Base-by-base conservation (phyloP, 2,888 invertebrate species). In the Orchesellides sinensis region DNA sequence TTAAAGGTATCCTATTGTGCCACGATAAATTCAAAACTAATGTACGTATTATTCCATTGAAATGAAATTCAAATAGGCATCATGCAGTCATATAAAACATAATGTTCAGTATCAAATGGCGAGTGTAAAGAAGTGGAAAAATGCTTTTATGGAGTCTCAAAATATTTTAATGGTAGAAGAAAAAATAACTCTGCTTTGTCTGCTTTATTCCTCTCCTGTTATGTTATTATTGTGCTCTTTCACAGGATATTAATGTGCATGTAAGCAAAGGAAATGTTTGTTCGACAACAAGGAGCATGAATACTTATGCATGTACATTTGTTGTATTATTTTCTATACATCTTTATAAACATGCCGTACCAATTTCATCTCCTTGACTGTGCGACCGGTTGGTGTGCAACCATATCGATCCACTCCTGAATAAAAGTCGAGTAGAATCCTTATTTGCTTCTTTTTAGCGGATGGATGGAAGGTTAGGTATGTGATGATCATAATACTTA, bases 401-500 rank as follows among this genome's bases (percentile, higher is more conserved):
- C 65, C 40, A 65, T 65, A 65, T 65, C 65, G 65, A 65, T 65
- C 65, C 65, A 23, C 45, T 65, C 40, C 40, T 35, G n/a, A 65
- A 45, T 21, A 65, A 35, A 40, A 35, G 40, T 21, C 12, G 65
- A 65, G 65, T 32, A 29, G 45, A 23, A 65, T 35, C 23, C 40
- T 40, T 65, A 1, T 32, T 45, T 8, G 40, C 40, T 40, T n/a
- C 40, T 40, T 61, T 61, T 17, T 35, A 21, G 40, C 45, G 65
- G 23, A 23, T 65, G 23, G 65, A 6, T 40, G 14, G 40, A 35
- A 10, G n/a, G n/a, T n/a, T n/a, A n/a, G n/a, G n/a, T 65, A 14
- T 21, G 40, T 21, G 19, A 65, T 29, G 25, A 59, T 59, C 17
- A 59, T 21, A 25, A 35, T 65, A 45, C n/a, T n/a, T n/a, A n/a